Conservation (phyloP, 2,888 invertebrate genomes). For the Rosalia funebris region DNA sequence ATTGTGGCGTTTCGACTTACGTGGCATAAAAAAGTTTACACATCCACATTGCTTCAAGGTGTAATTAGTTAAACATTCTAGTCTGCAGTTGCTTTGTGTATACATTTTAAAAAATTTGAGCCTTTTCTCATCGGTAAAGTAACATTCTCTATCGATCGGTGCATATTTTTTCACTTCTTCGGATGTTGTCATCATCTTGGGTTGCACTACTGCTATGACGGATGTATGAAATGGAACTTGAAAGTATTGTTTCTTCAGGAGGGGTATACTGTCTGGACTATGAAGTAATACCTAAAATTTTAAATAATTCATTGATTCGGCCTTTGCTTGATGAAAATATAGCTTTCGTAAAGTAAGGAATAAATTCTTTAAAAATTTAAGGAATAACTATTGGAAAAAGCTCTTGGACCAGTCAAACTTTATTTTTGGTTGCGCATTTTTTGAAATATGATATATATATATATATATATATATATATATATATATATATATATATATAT, state of each 20-base stretch:
- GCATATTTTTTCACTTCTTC: conserved; percentile 71
- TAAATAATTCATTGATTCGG: background rate
- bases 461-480: too few relatives aligned
- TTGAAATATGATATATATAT: too few relatives aligned
- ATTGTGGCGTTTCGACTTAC: too few relatives aligned
- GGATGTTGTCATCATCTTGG: conserved; percentile 77
- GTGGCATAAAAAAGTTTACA: conserved; percentile 73
- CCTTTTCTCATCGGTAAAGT: conserved; percentile 73
- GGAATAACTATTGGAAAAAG: too few relatives aligned
- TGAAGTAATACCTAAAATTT: conserved; percentile 69
- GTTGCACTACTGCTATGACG: conserved; percentile 74
- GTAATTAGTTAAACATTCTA: conserved; percentile 76
- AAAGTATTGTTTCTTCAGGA: conserved; percentile 74
- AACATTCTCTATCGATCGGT: conserved; percentile 73
- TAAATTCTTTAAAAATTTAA: too few relatives aligned
- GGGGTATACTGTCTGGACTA: conserved; percentile 73
- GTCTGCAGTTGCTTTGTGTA: conserved; percentile 75
- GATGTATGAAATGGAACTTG: conserved; percentile 75
- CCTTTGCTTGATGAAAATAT: too few relatives aligned
- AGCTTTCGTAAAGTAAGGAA: too few relatives aligned
- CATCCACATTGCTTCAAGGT: conserved; percentile 64
- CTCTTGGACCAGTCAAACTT: too few relatives aligned
- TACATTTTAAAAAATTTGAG: conserved; percentile 74
- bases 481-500: too few relatives aligned
- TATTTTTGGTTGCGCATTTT: too few relatives aligned